Evolutionary conservation across 2,888 invertebrate species (phyloP), one percentile per base, ranked within the genome.

Genomic region (Caenorhabditis drosophilae): DNA sequence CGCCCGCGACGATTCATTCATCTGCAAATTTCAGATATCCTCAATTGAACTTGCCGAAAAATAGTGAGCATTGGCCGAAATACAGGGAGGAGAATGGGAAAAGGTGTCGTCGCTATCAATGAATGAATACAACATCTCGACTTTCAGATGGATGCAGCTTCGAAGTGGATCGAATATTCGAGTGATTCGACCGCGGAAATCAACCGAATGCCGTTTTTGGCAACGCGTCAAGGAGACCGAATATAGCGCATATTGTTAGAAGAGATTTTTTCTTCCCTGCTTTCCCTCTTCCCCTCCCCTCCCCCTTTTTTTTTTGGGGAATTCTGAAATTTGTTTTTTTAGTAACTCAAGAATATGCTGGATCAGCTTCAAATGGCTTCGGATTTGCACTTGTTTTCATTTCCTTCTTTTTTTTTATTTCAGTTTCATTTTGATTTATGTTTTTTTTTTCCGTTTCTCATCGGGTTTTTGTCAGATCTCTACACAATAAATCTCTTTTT

Each of bases 61-160:
- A 67, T 35, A 66, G 50, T 7, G 73, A 71, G 38, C 23, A 53
- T 20, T 81, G 81, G 81, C 81, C 81, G 18, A 69, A 73, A 38
- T 81, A 80, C 57, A 73, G 78, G 45, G 68, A 73, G 38, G 54
- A 56, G 4, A 76, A 73, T 31, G 31, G 31, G 12, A 31, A 12
- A 31, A 31, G 12, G 31, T 31, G 31, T n/a, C n/a, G n/a, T n/a
- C n/a, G n/a, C n/a, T n/a, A n/a, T n/a, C n/a, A n/a, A n/a, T n/a
- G n/a, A n/a, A n/a, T n/a, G n/a, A n/a, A 49, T 16, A 20, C 35
- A 6, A 26, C 40, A 22, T 7, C 7, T 15, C 31, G 18, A n/a
- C n/a, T 36, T n/a, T 36, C 36, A 70, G 70, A 46, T 81, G 81
- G 81, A 79, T 81, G 80, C 69, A 80, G 31, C 56, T 81, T 34